A percentile compares a stretch with the other conserved stretches of the same genome.
These are phyloP conservation scores for Argyresthia albistria DNA, from an alignment of 2,888 invertebrate species.

Conservation along the genomic window DNA sequence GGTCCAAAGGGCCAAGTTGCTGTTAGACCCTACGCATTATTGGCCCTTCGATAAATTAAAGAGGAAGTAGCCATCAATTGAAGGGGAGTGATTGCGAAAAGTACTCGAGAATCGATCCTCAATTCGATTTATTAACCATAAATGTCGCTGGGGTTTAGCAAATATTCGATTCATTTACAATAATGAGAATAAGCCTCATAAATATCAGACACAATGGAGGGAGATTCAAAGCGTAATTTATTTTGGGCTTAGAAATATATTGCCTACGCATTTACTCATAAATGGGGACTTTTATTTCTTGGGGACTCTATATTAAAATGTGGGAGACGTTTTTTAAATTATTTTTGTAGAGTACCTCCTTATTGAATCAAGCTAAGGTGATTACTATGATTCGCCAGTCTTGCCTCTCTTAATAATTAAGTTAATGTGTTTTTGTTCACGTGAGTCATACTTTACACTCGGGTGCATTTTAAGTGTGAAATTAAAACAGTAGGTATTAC, in stretches of 20 bases:
- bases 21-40: conserved; percentile 1
- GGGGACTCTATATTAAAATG: neutral
- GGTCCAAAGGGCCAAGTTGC: neutral
- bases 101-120: neutral
- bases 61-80: neutral
- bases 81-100: neutral
- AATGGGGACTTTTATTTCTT: neutral
- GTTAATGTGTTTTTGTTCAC: too few species aligned
- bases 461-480: too few species aligned
- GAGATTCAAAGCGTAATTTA: neutral
- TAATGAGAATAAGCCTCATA: neutral
- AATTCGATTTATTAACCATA: conserved; percentile 2
- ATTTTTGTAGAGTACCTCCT: too few species aligned
- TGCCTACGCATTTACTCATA: neutral
- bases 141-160: neutral
- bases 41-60: neutral
- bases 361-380: too few species aligned
- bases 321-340: neutral
- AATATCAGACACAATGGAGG: neutral
- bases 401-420: too few species aligned
- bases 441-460: too few species aligned
- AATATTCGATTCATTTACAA: neutral
- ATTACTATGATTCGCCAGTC: too few species aligned
- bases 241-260: neutral
- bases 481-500: too few species aligned